A percentile compares a stretch with the other conserved stretches of the same genome.
Evolutionary conservation across 2,797 vertebrate species (phyloP).

Genomic region (Sparidentex hasta): DNA sequence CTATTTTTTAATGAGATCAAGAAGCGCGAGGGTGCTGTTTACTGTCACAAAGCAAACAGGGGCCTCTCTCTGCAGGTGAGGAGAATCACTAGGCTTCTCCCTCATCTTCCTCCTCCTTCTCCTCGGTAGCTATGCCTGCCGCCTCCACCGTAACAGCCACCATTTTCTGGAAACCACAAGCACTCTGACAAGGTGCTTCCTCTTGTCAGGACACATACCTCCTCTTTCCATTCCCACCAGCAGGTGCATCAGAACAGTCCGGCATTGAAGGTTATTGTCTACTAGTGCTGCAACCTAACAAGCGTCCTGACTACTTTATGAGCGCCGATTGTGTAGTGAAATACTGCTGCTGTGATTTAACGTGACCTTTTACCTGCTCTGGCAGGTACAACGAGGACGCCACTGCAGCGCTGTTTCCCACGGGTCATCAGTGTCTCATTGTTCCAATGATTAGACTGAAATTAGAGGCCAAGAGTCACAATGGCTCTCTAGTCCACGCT

Average conservation of each 20-base stretch:
- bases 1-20: constrained; percentile 76
- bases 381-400: constrained; percentile 40
- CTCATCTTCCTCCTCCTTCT: constrained; percentile 41
- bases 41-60: constrained; percentile 71
- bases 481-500: constrained; percentile 8
- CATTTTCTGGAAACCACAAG: constrained; percentile 41
- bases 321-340: constrained; percentile 3
- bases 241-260: constrained; percentile 25
- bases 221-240: constrained; percentile 25
- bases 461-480: constrained; percentile 54
- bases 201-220: constrained; percentile 26
- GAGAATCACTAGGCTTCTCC: constrained; percentile 35
- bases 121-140: constrained; percentile 10
- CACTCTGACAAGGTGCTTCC: constrained; percentile 26
- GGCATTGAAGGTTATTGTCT: constrained; percentile 28
- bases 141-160: constrained; percentile 40
- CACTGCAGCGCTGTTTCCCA: constrained; percentile 20
- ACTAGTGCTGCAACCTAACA: constrained; percentile 3
- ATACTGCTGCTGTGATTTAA: constrained; percentile 33
- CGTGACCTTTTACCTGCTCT: constrained; percentile 46
- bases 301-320: constrained; percentile 10
- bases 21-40: constrained; percentile 65
- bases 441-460: constrained; percentile 61
- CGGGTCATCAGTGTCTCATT: constrained; percentile 62
- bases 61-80: constrained; percentile 24